These are phyloP conservation scores for Anguilla rostrata DNA, from an alignment of 2,113 vertebrate genomes.

Conservation along the genomic window DNA sequence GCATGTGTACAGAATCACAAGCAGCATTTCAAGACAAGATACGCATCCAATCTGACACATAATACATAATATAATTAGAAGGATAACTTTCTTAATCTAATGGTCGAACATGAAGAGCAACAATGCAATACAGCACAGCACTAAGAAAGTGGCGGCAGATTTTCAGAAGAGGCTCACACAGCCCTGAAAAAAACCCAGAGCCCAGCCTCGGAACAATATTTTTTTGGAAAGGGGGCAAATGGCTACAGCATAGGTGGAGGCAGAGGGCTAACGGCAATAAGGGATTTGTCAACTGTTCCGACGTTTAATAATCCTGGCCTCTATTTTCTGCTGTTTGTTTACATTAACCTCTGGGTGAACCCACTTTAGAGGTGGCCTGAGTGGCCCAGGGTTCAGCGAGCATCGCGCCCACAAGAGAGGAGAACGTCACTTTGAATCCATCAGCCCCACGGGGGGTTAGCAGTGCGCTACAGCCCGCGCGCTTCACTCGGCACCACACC, in stretches of 20 bases:
- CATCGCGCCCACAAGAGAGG: constrained; percentile 83
- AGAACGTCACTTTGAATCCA: constrained; percentile 90
- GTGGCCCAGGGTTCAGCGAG: constrained; percentile 90
- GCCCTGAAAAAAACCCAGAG: constrained; percentile 38
- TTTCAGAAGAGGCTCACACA: no score
- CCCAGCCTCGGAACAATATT: constrained; percentile 18
- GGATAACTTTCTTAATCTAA: no score
- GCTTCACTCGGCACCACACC: background rate
- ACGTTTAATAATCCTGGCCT: constrained; percentile 88
- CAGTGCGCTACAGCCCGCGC: constrained; percentile 59
- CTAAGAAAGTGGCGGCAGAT: no score
- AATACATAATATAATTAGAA: no score
- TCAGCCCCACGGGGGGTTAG: constrained; percentile 87
- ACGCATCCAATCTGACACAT: no score
- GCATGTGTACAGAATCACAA: no score
- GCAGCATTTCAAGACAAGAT: no score
- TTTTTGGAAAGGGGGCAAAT: constrained; percentile 52
- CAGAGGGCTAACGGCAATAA: constrained; percentile 91
- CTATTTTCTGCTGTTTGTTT: constrained; percentile 91
- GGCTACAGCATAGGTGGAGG: constrained; percentile 62
- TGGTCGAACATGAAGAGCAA: no score
- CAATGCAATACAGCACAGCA: no score
- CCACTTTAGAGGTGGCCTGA: constrained; percentile 92
- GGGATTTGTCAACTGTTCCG: constrained; percentile 85
- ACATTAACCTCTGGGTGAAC: constrained; percentile 98